Evolutionary conservation across 1,140 invertebrate species (phyloP).

Genomic region (Eumaeus atala): DNA sequence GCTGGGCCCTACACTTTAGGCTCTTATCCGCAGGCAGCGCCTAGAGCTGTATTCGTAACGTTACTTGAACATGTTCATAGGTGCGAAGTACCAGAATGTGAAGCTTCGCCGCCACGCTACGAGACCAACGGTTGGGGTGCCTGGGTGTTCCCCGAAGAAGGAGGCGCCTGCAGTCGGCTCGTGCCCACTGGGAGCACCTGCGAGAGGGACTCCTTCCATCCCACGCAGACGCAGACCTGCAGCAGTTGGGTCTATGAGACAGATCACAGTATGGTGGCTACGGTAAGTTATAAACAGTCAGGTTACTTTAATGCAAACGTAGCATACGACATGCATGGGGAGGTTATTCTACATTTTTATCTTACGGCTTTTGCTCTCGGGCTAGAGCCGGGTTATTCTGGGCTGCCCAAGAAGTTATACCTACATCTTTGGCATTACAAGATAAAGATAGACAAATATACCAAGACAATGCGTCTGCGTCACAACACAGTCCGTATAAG

Average conservation of each 20-base stretch:
- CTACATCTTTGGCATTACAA: no score
- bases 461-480: no score
- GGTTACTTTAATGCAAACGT: background rate
- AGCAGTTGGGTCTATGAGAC: slow-evolving; percentile 43
- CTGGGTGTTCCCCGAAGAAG: slow-evolving; percentile 38
- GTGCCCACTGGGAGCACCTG: slow-evolving; percentile 29
- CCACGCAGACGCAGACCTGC: slow-evolving; percentile 35
- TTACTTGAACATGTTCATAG: slow-evolving; percentile 26
- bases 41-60: no score
- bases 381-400: no score
- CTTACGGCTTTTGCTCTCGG: no score
- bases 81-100: slow-evolving; percentile 53
- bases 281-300: slow-evolving; percentile 26
- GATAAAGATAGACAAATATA: no score
- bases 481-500: no score
- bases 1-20: no score
- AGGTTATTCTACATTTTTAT: no score
- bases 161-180: slow-evolving; percentile 35
- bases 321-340: no score
- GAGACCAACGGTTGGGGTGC: slow-evolving; percentile 31
- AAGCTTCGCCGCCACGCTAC: slow-evolving; percentile 31
- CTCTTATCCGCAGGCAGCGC: no score
- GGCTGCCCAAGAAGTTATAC: no score
- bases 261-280: slow-evolving; percentile 41
- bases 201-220: slow-evolving; percentile 29